Base-by-base conservation (phyloP, 1,140 invertebrate genomes). In the Tetramorium alpestre region DNA sequence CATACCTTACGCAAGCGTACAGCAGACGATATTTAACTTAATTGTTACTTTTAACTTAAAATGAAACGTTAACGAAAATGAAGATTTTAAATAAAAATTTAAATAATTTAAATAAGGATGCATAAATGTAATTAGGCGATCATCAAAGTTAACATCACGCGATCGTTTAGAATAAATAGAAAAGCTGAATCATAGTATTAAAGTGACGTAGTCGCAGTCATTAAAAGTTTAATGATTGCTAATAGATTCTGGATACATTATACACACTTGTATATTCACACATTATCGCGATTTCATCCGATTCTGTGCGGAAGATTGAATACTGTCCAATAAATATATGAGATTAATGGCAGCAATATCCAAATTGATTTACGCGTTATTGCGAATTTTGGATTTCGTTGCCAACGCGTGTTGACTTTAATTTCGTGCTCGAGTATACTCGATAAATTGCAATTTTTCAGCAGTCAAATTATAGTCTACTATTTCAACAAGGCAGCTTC, bases 371-470 rank as follows among this genome's bases (percentile, higher is more conserved):
- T 60, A 54, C 44, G 69, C 28, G n/a, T 73, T 22, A 60, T 25
- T 47, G 54, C 44, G 13, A 75, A 51, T 38, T 75, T 47, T 84
- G 41, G 7, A 73, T 84, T 60, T 73, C 67, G 41, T 60, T 72
- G n/a, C 47, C 18, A 54, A 41, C 13, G 13, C 6, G 13, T 25
- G 11, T 44, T 25, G 18, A 67, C 38, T 25, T 58, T 73, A 60
- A 75, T 60, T 84, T 75, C 54, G 67, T 73, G 16, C 18, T 47
- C 38, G 38, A 16, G 25, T 58, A 25, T 72, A 72, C 41, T 58
- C 80, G 13, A 84, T 84, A 75, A 64, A 84, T 84, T 25, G 80
- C 28, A 58, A 75, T 62, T 84, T 75, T 73, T 41, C 51, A 0
- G 54, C 41, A 13, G 7, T 51, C 49, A 56, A 81, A 72, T 70